Percentiles rank a stretch among this genome's conserved stretches.
phyloP scores from a whole-genome alignment of 2,113 vertebrate species.

The Thalassarche chlororhynchos region DNA sequence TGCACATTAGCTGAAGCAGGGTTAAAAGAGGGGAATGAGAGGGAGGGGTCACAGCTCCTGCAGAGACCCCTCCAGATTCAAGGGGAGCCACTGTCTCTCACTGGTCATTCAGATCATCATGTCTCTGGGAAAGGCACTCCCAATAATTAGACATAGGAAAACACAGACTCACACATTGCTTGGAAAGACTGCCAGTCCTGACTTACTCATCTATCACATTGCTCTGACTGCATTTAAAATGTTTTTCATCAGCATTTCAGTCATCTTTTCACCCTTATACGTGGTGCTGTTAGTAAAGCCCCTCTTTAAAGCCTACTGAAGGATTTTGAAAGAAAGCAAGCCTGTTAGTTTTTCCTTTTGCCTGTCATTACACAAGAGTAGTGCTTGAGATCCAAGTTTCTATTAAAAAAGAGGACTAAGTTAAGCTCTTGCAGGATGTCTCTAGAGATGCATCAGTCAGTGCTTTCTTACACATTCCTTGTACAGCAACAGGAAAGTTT shows the following conservation, averaged over 20 bases:
- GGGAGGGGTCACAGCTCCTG: fast-evolving
- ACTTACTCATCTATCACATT: neutral
- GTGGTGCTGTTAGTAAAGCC: neutral
- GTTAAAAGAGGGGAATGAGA: neutral
- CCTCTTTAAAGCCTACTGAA: neutral
- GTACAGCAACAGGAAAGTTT: neutral
- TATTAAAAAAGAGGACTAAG: slow-evolving; percentile 50
- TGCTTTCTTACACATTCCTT: neutral
- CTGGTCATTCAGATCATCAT: neutral
- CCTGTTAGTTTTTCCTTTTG: slow-evolving; percentile 17
- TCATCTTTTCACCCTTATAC: neutral
- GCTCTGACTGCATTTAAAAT: neutral
- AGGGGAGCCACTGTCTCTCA: neutral
- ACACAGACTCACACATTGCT: neutral
- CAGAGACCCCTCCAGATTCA: neutral
- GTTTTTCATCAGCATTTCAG: neutral
- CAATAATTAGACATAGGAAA: neutral
- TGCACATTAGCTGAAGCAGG: neutral
- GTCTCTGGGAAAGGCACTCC: neutral
- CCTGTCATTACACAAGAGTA: slow-evolving; percentile 7
- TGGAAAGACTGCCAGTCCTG: neutral
- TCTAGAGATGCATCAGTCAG: slow-evolving; percentile 17
- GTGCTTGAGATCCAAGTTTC: slow-evolving; percentile 29
- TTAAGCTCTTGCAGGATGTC: slow-evolving; percentile 43
- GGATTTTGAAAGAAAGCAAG: neutral